These are phyloP conservation scores for Catocala sponsa DNA, from an alignment of 2,888 invertebrate genomes.

Conservation along the genomic window DNA sequence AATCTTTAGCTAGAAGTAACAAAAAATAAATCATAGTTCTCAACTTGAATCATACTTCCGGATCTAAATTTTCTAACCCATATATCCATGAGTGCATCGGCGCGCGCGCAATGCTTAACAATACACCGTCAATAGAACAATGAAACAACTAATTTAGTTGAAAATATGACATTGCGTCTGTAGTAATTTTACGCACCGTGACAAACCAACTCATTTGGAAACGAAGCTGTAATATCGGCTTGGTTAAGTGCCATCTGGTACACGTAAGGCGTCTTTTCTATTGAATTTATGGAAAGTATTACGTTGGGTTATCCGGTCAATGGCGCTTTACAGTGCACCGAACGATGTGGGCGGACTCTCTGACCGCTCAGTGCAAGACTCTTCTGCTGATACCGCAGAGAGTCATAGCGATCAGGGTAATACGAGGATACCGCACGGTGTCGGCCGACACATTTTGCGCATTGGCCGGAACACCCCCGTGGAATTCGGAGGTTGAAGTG, in stretches of 20 bases:
- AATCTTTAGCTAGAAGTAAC: too few relatives aligned
- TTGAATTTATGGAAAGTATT: not conserved
- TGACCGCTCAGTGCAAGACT: too few relatives aligned
- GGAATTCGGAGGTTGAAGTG: too few relatives aligned
- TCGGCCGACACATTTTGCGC: too few relatives aligned
- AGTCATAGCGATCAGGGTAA: too few relatives aligned
- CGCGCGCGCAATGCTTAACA: constrained; percentile 13
- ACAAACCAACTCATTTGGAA: constrained; percentile 12
- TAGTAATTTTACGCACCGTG: constrained; percentile 16
- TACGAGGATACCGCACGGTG: too few relatives aligned
- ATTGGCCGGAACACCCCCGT: too few relatives aligned
- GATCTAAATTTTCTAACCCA: constrained; percentile 18
- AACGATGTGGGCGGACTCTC: too few relatives aligned
- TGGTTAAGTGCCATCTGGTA: not conserved
- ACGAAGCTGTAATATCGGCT: constrained; percentile 4
- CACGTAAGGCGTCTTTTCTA: not conserved
- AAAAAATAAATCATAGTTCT: not conserved
- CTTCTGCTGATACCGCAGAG: too few relatives aligned
- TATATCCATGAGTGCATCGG: constrained; percentile 12
- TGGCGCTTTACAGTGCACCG: too few relatives aligned
- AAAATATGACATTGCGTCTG: constrained; percentile 17
- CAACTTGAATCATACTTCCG: constrained; percentile 2
- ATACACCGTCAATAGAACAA: constrained; percentile 16
- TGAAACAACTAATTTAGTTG: constrained; percentile 18
- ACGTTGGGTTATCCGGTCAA: too few relatives aligned